Percentiles rank a stretch among this genome's conserved stretches.
phyloP scores from a whole-genome alignment of 2,797 vertebrate genomes.

The Coregonus sp. region DNA sequence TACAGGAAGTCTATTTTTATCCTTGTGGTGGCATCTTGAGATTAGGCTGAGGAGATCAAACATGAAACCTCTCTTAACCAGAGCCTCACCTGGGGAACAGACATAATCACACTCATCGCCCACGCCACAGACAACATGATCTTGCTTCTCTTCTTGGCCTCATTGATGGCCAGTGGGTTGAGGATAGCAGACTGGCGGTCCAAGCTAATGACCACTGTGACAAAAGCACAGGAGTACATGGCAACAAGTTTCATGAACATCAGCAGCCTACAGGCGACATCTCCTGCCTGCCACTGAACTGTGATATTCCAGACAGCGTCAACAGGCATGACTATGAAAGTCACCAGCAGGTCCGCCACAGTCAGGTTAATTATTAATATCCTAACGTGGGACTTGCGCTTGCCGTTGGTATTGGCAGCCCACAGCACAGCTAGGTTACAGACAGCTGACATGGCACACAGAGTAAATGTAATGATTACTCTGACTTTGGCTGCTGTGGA shows the following conservation, averaged over 20 bases:
- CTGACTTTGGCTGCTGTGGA: slow-evolving; percentile 79
- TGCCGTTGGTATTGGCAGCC: slow-evolving; percentile 72
- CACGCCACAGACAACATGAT: slow-evolving; percentile 82
- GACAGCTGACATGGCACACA: slow-evolving; percentile 75
- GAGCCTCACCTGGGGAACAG: slow-evolving; percentile 78
- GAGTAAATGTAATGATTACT: slow-evolving; percentile 78
- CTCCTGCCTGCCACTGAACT: slow-evolving; percentile 82
- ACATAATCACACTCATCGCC: slow-evolving; percentile 76
- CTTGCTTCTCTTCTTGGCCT: slow-evolving; percentile 80
- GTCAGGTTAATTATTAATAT: slow-evolving; percentile 83
- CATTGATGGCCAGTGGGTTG: slow-evolving; percentile 79
- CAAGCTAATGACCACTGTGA: slow-evolving; percentile 82
- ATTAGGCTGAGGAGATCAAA: neutral
- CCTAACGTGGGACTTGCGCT: slow-evolving; percentile 79
- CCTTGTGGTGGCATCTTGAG: neutral
- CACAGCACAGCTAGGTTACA: slow-evolving; percentile 79
- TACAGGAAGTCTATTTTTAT: neutral
- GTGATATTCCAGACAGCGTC: slow-evolving; percentile 85
- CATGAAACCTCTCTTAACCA: too few relatives aligned
- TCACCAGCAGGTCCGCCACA: slow-evolving; percentile 80
- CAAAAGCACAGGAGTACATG: slow-evolving; percentile 82
- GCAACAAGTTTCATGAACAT: slow-evolving; percentile 84
- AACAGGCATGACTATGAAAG: slow-evolving; percentile 84
- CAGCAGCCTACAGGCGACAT: slow-evolving; percentile 76
- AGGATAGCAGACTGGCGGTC: slow-evolving; percentile 82